phyloP scores from a whole-genome alignment of 1,140 invertebrate species.

The Temnothorax curvispinosus region DNA sequence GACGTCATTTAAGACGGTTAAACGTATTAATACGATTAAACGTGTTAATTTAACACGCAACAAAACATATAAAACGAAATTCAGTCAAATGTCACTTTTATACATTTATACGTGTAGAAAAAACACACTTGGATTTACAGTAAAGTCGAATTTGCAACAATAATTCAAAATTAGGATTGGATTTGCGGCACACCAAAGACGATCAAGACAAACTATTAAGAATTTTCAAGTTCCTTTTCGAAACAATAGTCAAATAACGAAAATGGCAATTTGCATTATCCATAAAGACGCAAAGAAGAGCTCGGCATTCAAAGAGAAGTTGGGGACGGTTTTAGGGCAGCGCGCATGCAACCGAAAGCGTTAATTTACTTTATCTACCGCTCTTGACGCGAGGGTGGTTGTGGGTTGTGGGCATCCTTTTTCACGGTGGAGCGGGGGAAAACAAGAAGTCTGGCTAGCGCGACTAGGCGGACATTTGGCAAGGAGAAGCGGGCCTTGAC shows the following conservation, averaged over 20 bases:
- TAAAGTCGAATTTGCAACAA: neutral
- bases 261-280: neutral
- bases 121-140: no score
- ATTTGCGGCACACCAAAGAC: neutral
- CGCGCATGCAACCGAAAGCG: neutral
- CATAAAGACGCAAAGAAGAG: neutral
- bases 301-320: neutral
- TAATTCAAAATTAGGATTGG: neutral
- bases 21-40: no score
- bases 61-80: no score
- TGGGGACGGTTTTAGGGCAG: neutral
- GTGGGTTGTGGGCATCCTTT: neutral
- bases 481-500: conserved; percentile 48
- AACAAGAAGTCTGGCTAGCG: conserved; percentile 25
- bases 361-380: conserved; percentile 18
- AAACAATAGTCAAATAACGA: neutral
- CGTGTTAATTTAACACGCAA: no score
- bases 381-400: neutral
- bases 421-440: neutral
- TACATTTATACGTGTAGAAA: no score
- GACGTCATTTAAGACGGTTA: no score
- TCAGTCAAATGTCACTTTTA: no score
- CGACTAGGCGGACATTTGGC: conserved; percentile 64
- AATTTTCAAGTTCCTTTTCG: neutral
- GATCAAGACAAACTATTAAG: neutral